These are phyloP conservation scores for Campylorhamphus procurvoides DNA, from an alignment of 2,113 vertebrate species.

Conservation along the genomic window DNA sequence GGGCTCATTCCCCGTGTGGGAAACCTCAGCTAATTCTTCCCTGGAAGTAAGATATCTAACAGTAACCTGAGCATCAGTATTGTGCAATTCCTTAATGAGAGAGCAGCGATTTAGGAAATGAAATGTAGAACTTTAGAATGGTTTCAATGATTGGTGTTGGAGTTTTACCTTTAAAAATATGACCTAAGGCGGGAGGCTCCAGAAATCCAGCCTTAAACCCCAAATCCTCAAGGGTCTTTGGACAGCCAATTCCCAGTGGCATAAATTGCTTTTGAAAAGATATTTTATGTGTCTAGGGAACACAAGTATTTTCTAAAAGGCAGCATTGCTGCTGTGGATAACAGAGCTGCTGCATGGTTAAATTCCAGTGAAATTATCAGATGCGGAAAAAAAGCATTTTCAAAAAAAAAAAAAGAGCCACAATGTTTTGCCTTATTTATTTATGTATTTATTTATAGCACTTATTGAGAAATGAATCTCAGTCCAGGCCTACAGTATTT, in stretches of 20 bases:
- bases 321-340: neutral
- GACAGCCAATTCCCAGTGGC: neutral
- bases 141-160: neutral
- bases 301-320: neutral
- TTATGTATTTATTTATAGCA: neutral
- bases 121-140: neutral
- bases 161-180: neutral
- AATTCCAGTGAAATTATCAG: neutral
- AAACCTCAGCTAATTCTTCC: neutral
- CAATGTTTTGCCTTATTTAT: neutral
- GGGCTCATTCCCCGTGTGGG: rapidly evolving
- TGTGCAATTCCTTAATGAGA: neutral
- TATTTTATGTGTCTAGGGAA: neutral
- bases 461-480: neutral
- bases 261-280: neutral
- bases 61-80: neutral
- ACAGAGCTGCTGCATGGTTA: neutral
- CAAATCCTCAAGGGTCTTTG: neutral
- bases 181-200: neutral
- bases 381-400: neutral
- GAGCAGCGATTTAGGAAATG: neutral
- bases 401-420: neutral
- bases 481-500: neutral
- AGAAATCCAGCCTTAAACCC: neutral
- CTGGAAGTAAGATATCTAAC: neutral